Evolutionary conservation across 2,797 vertebrate species (phyloP).

Genomic region (Geotrypetes seraphini): DNA sequence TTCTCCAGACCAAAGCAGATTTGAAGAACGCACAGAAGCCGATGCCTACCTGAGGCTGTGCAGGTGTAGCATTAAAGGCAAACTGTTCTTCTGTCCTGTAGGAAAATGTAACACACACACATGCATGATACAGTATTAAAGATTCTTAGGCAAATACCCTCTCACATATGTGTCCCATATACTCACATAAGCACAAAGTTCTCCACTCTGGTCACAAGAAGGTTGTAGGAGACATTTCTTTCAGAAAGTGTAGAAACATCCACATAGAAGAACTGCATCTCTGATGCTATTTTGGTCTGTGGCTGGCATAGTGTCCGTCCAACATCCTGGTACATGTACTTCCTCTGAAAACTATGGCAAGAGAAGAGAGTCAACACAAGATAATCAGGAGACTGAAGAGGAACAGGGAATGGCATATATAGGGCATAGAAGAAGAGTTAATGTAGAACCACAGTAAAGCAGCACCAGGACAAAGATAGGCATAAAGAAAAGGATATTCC

Average conservation of each 20-base stretch:
- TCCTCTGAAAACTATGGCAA: slow-evolving; percentile 74
- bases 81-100: slow-evolving; percentile 74
- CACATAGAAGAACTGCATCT: slow-evolving; percentile 86
- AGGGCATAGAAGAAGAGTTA: too few relatives aligned
- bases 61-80: slow-evolving; percentile 85
- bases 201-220: slow-evolving; percentile 78
- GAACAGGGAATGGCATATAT: not conserved
- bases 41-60: slow-evolving; percentile 97
- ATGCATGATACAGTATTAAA: too few relatives aligned
- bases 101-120: not conserved
- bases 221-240: slow-evolving; percentile 68
- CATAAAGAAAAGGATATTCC: not conserved
- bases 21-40: too few relatives aligned
- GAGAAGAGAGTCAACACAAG: not conserved
- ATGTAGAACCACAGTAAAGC: not conserved
- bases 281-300: slow-evolving; percentile 60
- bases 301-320: slow-evolving; percentile 89
- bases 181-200: slow-evolving; percentile 85
- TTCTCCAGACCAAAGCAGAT: too few relatives aligned
- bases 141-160: not conserved
- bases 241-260: slow-evolving; percentile 84
- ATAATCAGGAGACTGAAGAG: not conserved
- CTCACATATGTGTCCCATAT: not conserved
- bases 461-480: not conserved
- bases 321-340: slow-evolving; percentile 85